phyloP scores from a whole-genome alignment of 2,888 invertebrate genomes.

The Hymenopus coronatus region DNA sequence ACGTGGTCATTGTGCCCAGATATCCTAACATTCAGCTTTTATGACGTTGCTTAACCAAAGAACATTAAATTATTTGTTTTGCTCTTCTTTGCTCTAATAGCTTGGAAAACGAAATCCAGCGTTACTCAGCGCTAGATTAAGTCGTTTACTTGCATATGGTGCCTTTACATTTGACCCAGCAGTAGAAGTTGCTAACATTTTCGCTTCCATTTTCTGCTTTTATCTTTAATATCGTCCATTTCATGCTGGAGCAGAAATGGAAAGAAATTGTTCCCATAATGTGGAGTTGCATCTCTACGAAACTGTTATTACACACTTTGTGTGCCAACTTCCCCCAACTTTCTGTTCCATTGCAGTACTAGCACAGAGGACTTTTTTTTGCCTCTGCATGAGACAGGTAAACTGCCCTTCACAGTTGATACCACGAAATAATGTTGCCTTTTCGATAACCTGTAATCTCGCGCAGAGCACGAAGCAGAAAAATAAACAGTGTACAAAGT shows the following conservation, averaged over 20 bases:
- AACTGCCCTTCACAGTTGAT: background rate
- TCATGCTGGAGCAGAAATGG: background rate
- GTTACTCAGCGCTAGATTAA: background rate
- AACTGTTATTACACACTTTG: background rate
- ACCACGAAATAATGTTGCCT: too few species aligned
- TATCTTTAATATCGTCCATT: background rate
- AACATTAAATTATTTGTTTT: background rate
- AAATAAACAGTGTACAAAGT: too few species aligned
- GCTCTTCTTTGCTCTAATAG: background rate
- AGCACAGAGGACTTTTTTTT: background rate
- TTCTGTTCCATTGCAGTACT: background rate
- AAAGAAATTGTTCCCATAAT: background rate
- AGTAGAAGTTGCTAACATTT: background rate
- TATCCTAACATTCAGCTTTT: background rate
- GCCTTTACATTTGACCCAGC: background rate
- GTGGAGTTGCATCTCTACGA: background rate
- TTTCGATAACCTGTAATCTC: too few species aligned
- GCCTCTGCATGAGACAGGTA: background rate
- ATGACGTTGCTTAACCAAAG: background rate
- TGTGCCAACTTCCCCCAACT: background rate
- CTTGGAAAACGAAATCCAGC: background rate
- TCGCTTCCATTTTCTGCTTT: background rate
- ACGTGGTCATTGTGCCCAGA: too few species aligned
- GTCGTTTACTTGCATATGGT: background rate
- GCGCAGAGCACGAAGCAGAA: too few species aligned